Percentiles rank a stretch among this genome's conserved stretches.
These are phyloP conservation scores for Proteles cristata DNA, from an alignment of 2,113 vertebrate species.

Conservation along the genomic window DNA sequence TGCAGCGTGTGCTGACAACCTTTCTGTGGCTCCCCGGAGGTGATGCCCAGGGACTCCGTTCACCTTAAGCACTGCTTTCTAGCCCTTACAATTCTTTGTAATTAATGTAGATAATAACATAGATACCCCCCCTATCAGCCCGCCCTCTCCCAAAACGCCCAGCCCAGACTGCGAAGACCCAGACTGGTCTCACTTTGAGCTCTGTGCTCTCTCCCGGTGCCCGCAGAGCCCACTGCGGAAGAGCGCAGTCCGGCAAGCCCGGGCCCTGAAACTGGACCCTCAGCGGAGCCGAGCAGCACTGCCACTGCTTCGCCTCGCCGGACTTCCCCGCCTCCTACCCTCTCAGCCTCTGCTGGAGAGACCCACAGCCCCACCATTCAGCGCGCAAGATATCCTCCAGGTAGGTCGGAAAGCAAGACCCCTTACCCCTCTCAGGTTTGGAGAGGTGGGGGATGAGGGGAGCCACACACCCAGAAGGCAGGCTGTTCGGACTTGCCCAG, in stretches of 20 bases:
- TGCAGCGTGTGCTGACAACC: background rate
- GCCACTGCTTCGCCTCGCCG: constrained; percentile 81
- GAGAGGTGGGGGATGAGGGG: background rate
- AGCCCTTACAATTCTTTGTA: constrained; percentile 43
- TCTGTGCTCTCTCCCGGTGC: constrained; percentile 64
- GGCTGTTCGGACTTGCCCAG: background rate
- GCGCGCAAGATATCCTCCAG: constrained; percentile 95
- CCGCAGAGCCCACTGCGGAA: constrained; percentile 93
- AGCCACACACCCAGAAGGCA: background rate
- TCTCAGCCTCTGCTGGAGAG: constrained; percentile 87
- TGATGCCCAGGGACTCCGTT: background rate
- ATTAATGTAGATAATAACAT: background rate
- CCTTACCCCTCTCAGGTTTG: background rate
- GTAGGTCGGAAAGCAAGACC: constrained; percentile 81
- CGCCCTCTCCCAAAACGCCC: background rate
- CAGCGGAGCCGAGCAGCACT: constrained; percentile 77
- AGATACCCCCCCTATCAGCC: background rate
- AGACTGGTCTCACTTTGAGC: constrained; percentile 21
- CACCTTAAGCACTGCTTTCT: constrained; percentile 4
- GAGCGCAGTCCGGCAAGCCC: constrained; percentile 90
- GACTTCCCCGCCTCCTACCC: constrained; percentile 83
- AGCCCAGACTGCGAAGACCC: background rate
- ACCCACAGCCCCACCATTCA: constrained; percentile 95
- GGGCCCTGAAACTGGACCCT: constrained; percentile 86
- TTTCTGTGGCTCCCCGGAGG: background rate